A percentile compares a stretch with the other conserved stretches of the same genome.
These are phyloP conservation scores for Suricata suricatta DNA, from an alignment of 2,113 vertebrate genomes.

Conservation along the genomic window DNA sequence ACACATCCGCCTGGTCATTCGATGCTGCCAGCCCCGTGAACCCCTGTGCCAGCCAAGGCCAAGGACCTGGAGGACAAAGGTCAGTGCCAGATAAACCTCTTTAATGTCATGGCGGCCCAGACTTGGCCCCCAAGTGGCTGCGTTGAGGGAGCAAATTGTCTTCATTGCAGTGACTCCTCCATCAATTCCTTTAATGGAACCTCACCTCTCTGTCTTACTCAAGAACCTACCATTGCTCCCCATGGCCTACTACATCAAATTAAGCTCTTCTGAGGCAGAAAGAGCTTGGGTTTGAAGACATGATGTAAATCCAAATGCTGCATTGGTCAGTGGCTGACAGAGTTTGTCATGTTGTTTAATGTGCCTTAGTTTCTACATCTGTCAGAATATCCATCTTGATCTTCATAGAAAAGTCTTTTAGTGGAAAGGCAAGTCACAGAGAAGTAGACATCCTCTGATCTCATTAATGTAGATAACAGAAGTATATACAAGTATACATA, in stretches of 20 bases:
- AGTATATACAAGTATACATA: neutral
- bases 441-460: neutral
- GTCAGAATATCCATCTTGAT: neutral
- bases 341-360: neutral
- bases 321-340: neutral
- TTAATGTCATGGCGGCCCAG: neutral
- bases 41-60: neutral
- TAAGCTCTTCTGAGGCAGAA: neutral
- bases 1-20: slow-evolving; percentile 56
- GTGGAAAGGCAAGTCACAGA: neutral
- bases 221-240: neutral
- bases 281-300: neutral
- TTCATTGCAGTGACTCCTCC: neutral
- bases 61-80: neutral
- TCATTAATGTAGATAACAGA: neutral
- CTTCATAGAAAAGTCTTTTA: neutral
- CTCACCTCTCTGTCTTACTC: neutral
- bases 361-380: neutral
- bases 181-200: neutral
- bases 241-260: neutral
- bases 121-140: neutral
- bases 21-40: neutral
- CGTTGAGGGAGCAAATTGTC: neutral
- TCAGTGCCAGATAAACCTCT: neutral
- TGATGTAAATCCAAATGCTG: neutral